Base-by-base conservation (phyloP, 2,888 invertebrate genomes). In the Mamestra brassicae region DNA sequence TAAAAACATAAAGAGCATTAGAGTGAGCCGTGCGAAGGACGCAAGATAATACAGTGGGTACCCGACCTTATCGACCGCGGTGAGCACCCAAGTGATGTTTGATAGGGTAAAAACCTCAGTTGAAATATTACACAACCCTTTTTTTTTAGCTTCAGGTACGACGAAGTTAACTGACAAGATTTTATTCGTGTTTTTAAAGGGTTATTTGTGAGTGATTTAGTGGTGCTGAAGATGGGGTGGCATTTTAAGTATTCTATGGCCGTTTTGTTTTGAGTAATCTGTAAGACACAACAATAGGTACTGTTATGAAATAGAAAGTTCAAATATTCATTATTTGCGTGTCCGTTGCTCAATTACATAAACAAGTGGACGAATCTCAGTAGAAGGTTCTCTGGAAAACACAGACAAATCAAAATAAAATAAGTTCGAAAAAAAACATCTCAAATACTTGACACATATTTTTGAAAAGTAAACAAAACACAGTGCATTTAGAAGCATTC, bases 1-100 rank as follows among this genome's bases (percentile, higher is more conserved):
- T 94, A 94, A 94, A 94, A 94, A 94, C 94, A 94, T 94, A 93
- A 94, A 94, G 91, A 92, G 91, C 92, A 88, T 89, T 90, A 88
- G 85, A 89, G 87, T 84, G 85, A 83, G 81, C 84, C 86, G 87
- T 88, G 90, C 85, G 87, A 88, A 89, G 90, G 89, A 89, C 90
- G 88, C 84, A 83, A 86, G 90, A 89, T 90, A 90, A 90, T 89
- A 87, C 89, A 76, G 85, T 85, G 86, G 80, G 84, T 85, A 82
- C 80, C 84, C 87, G 74, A 83, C 85, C 83, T 87, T 85, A 87
- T 88, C 87, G 87, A 85, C 83, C 82, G 85, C 76, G 81, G 86
- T 81, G 84, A 83, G 84, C 88, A 85, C 88, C 82, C 83, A 83
- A 89, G 86, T 80, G 86, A 80, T 86, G 88, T 84, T 88, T 89